Conservation (phyloP, 2,113 vertebrate species). For the Ibidorhyncha struthersii region DNA sequence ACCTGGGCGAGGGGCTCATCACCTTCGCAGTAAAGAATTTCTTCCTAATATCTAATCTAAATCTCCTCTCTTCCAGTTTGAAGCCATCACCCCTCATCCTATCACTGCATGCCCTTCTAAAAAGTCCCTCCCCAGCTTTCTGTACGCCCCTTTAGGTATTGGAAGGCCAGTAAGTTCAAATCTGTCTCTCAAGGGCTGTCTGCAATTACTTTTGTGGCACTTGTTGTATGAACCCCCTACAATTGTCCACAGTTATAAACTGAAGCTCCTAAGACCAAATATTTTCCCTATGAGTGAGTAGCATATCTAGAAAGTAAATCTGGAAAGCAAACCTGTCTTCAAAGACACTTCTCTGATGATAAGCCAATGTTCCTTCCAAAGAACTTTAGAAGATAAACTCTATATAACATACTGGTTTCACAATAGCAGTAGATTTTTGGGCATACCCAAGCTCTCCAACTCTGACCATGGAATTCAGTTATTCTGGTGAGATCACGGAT, state of each 20-base stretch:
- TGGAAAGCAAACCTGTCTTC: background rate
- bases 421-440: background rate
- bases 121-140: background rate
- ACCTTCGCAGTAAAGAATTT: background rate
- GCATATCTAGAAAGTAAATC: background rate
- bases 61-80: background rate
- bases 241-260: background rate
- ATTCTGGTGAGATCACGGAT: background rate
- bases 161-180: background rate
- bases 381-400: background rate
- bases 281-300: background rate
- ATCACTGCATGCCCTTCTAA: background rate
- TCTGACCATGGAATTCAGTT: fast-evolving
- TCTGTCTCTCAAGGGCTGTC: background rate
- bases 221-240: background rate
- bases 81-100: background rate
- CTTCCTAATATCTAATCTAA: background rate
- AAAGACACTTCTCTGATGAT: background rate
- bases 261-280: background rate
- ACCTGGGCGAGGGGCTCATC: background rate
- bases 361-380: background rate
- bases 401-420: background rate
- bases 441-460: background rate
- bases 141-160: background rate
- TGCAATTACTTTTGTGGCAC: background rate